phyloP scores from a whole-genome alignment of 2,888 invertebrate species.

The Neoaliturus tenellus region DNA sequence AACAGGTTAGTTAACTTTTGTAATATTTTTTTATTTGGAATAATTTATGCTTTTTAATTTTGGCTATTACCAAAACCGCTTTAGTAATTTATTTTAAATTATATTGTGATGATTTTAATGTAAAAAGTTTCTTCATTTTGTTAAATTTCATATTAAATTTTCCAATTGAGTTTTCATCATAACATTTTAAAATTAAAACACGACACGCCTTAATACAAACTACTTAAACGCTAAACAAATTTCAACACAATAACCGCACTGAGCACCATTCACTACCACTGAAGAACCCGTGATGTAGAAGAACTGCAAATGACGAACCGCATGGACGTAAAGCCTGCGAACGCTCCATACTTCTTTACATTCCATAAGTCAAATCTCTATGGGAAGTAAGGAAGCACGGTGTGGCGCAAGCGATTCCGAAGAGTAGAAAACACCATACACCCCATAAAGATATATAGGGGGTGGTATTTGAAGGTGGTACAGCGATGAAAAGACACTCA shows the following conservation, averaged over 20 bases:
- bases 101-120: too few relatives aligned
- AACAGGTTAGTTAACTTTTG: too few relatives aligned
- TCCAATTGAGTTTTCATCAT: neutral
- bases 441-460: too few relatives aligned
- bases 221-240: neutral
- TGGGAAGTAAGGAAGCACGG: conserved; percentile 68
- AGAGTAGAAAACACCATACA: too few relatives aligned
- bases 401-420: conserved; percentile 40
- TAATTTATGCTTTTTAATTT: too few relatives aligned
- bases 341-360: conserved; percentile 68
- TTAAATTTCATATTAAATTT: neutral
- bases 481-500: neutral
- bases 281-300: neutral
- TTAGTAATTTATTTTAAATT: too few relatives aligned
- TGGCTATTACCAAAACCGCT: too few relatives aligned
- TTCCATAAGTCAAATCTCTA: conserved; percentile 65
- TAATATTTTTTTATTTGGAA: too few relatives aligned
- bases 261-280: neutral
- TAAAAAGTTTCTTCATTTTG: too few relatives aligned
- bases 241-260: neutral
- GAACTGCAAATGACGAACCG: neutral
- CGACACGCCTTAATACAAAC: neutral
- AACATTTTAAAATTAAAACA: neutral
- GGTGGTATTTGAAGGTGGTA: neutral
- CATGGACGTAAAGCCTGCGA: conserved; percentile 56